These are phyloP conservation scores for Phenganax subtilis DNA, from an alignment of 92 coral and sea anemone species.

Conservation along the genomic window DNA sequence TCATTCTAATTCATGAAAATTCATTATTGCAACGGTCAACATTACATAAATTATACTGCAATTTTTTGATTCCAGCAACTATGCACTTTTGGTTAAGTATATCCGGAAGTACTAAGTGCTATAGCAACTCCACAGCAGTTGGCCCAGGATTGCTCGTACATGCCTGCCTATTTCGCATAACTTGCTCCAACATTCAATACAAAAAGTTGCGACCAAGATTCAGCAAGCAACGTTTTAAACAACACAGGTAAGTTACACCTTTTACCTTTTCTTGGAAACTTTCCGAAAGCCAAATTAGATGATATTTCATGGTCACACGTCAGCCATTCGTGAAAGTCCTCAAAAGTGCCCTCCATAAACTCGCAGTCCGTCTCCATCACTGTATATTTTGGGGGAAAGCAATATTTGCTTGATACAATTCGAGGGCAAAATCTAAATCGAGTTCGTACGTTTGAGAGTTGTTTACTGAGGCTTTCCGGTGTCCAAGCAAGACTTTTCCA, in stretches of 20 bases:
- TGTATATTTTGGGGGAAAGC: slow-evolving; percentile 38
- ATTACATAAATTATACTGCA: no score
- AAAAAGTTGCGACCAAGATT: neutral
- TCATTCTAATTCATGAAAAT: no score
- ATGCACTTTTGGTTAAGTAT: neutral
- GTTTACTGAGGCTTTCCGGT: slow-evolving; percentile 62
- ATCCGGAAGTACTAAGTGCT: neutral
- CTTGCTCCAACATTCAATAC: no score
- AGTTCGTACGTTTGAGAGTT: slow-evolving; percentile 62
- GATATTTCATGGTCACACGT: slow-evolving; percentile 47
- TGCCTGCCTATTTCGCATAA: neutral
- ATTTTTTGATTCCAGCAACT: no score
- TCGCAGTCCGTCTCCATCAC: slow-evolving; percentile 87
- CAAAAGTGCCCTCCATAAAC: slow-evolving; percentile 65
- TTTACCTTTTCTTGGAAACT: slow-evolving; percentile 53
- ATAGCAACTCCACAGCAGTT: neutral
- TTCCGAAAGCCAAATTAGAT: slow-evolving; percentile 62
- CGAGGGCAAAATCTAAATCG: slow-evolving; percentile 71
- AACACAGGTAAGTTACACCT: neutral
- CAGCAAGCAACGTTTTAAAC: neutral
- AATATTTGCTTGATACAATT: slow-evolving; percentile 36
- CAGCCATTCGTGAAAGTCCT: slow-evolving; percentile 74
- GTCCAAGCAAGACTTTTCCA: slow-evolving; percentile 76
- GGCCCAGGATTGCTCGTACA: slow-evolving; percentile 2
- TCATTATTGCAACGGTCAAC: no score